These are phyloP conservation scores for Diploptera punctata DNA, from an alignment of 2,888 invertebrate genomes.

Conservation along the genomic window DNA sequence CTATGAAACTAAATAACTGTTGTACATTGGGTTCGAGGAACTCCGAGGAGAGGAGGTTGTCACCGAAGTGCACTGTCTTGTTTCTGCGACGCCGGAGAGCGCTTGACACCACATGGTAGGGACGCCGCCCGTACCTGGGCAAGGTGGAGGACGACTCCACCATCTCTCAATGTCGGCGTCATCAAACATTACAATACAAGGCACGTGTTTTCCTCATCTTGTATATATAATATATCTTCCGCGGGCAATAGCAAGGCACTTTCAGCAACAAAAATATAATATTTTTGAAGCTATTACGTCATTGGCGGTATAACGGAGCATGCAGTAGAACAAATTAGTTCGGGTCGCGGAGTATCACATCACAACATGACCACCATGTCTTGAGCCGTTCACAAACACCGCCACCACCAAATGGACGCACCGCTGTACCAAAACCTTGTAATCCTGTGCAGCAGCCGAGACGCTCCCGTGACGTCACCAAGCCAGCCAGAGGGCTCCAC, in stretches of 20 bases:
- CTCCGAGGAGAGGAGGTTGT: slow-evolving; percentile 66
- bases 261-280: not conserved
- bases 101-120: slow-evolving; percentile 26
- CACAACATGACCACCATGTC: too few relatives aligned
- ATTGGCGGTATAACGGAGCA: too few relatives aligned
- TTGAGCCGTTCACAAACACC: not conserved
- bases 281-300: too few relatives aligned
- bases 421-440: not conserved
- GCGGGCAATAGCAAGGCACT: not conserved
- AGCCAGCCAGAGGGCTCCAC: slow-evolving; percentile 26
- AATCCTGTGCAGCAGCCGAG: slow-evolving; percentile 18
- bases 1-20: slow-evolving; percentile 82
- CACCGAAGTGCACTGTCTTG: slow-evolving; percentile 81
- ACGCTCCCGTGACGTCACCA: slow-evolving; percentile 16
- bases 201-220: not conserved
- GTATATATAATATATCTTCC: not conserved
- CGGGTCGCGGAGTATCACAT: too few relatives aligned
- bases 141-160: slow-evolving; percentile 38
- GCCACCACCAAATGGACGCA: not conserved
- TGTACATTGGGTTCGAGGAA: slow-evolving; percentile 74
- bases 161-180: slow-evolving; percentile 11
- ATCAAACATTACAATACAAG: not conserved
- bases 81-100: slow-evolving; percentile 68
- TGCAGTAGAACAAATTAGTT: too few relatives aligned
- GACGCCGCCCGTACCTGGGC: slow-evolving; percentile 34